A percentile compares a stretch with the other conserved stretches of the same genome.
phyloP scores from a whole-genome alignment of 2,113 vertebrate genomes.

The Patagioenas fasciata region DNA sequence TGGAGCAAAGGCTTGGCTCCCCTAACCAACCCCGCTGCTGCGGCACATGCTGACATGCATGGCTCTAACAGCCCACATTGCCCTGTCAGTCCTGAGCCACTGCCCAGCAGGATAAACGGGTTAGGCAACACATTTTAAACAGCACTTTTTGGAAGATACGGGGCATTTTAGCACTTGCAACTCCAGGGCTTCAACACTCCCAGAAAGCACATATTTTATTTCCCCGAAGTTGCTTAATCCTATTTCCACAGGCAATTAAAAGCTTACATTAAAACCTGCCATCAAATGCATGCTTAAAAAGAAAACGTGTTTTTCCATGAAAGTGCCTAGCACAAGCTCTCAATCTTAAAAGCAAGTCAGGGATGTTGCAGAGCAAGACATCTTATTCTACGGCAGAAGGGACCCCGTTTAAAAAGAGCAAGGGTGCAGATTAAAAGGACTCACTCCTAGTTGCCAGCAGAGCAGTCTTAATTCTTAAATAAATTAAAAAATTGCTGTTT shows the following conservation, averaged over 20 bases:
- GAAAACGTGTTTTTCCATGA: neutral
- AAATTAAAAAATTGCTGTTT: neutral
- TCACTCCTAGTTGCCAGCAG: neutral
- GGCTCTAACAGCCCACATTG: neutral
- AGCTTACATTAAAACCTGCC: neutral
- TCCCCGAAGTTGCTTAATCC: neutral
- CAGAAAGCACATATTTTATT: neutral
- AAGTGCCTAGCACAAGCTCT: neutral
- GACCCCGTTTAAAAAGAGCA: neutral
- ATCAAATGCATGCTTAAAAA: neutral
- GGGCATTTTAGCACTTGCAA: neutral
- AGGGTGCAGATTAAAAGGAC: neutral
- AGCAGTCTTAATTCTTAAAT: neutral
- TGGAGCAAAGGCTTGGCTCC: fast-evolving
- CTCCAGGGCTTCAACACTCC: neutral
- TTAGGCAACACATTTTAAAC: neutral
- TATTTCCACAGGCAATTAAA: neutral
- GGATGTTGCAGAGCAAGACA: neutral
- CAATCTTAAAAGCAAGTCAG: neutral
- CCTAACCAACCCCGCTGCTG: neutral
- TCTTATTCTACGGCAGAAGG: neutral
- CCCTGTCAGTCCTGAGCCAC: neutral
- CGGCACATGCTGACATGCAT: fast-evolving
- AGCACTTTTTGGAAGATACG: neutral
- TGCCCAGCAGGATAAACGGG: neutral